Conservation (phyloP, 2,888 invertebrate genomes). For the Anagyrus pseudococci region DNA sequence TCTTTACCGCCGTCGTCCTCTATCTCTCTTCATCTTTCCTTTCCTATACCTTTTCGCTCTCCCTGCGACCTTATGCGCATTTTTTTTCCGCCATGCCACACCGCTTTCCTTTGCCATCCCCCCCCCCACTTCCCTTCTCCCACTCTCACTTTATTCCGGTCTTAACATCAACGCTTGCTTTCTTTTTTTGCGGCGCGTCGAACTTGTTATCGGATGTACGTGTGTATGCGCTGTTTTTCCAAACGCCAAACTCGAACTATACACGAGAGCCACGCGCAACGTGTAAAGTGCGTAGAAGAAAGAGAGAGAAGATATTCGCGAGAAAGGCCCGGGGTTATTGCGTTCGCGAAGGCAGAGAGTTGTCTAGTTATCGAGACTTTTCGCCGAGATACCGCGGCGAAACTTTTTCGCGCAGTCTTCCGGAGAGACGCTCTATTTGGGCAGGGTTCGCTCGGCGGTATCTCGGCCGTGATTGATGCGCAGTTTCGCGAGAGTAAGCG, state of each 20-base stretch:
- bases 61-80: background rate
- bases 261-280: background rate
- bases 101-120: background rate
- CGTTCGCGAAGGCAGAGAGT: no score
- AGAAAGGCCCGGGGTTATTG: no score
- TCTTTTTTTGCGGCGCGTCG: slow-evolving; percentile 14
- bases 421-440: no score
- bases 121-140: no score
- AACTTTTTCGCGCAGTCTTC: no score
- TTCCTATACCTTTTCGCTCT: no score
- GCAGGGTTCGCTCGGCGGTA: no score
- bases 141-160: slow-evolving; percentile 13
- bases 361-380: no score
- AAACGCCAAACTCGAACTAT: slow-evolving; percentile 18
- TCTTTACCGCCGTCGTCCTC: background rate
- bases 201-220: slow-evolving; percentile 35
- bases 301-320: background rate
- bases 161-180: background rate
- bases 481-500: no score
- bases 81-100: slow-evolving; percentile 1
- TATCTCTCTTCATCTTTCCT: background rate
- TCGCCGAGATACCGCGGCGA: no score
- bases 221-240: slow-evolving; percentile 31
- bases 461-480: no score
- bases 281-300: background rate